These are phyloP conservation scores for Mycteria americana DNA, from an alignment of 2,797 vertebrate species.

Conservation along the genomic window DNA sequence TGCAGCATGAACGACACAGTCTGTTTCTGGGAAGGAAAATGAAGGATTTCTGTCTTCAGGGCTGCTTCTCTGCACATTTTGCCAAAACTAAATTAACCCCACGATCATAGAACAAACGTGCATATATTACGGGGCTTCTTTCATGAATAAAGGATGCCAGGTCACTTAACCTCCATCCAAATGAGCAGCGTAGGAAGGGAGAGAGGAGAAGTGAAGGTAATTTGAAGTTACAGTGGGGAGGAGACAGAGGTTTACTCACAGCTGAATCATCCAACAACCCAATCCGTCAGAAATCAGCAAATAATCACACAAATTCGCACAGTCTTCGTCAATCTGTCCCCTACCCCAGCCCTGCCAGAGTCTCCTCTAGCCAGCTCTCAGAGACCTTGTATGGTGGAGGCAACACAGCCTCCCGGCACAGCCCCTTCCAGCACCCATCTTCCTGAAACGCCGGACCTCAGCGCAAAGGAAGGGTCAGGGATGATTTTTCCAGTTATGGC, in stretches of 20 bases:
- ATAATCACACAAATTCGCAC: rapidly evolving
- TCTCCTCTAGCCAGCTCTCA: not conserved
- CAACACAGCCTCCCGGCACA: rapidly evolving
- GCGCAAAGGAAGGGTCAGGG: not conserved
- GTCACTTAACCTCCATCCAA: constrained; percentile 13
- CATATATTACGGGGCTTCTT: not conserved
- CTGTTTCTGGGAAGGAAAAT: not conserved
- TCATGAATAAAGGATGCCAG: constrained; percentile 26
- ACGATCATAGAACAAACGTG: not conserved
- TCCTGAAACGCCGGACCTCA: rapidly evolving
- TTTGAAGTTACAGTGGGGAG: not conserved
- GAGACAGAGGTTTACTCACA: not conserved
- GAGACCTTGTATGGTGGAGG: not conserved
- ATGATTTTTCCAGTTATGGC: not conserved
- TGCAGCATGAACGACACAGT: rapidly evolving
- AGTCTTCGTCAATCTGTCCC: not conserved
- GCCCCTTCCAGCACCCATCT: rapidly evolving
- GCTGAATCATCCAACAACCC: not conserved
- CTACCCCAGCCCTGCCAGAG: not conserved
- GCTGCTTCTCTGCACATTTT: not conserved
- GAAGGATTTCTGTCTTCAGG: not conserved
- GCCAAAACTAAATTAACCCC: not conserved
- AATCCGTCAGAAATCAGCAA: not conserved
- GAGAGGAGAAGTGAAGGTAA: not conserved
- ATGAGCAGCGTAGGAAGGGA: not conserved